Conservation (phyloP, 2,888 invertebrate genomes). For the Tiliacea citrago region DNA sequence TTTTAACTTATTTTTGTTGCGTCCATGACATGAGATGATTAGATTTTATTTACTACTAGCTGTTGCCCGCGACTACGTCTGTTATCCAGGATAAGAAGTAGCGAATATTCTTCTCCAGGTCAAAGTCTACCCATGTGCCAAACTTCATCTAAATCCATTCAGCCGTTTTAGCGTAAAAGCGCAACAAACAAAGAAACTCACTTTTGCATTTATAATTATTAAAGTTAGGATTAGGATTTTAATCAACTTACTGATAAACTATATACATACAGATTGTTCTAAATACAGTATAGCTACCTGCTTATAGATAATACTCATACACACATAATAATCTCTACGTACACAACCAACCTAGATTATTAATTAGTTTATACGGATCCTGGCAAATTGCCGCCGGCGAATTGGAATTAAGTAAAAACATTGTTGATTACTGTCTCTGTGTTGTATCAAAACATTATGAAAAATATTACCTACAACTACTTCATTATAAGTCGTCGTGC, state of each 20-base stretch:
- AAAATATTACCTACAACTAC: constrained; percentile 1
- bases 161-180: no score
- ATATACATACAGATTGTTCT: not conserved
- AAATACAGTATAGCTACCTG: not conserved
- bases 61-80: no score
- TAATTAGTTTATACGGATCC: constrained; percentile 55
- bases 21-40: not conserved
- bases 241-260: not conserved
- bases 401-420: constrained; percentile 57
- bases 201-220: no score
- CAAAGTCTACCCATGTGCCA: no score
- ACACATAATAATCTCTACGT: constrained; percentile 30
- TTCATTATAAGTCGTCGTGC: not conserved
- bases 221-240: not conserved
- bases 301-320: not conserved
- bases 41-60: not conserved
- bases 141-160: no score
- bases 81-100: no score
- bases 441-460: constrained; percentile 30
- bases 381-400: constrained; percentile 51
- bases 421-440: constrained; percentile 49
- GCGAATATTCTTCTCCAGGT: no score
- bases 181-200: no score
- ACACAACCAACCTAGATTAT: constrained; percentile 48
- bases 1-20: not conserved